Evolutionary conservation across 2,113 vertebrate species (phyloP).

Genomic region (Picathartes gymnocephalus): DNA sequence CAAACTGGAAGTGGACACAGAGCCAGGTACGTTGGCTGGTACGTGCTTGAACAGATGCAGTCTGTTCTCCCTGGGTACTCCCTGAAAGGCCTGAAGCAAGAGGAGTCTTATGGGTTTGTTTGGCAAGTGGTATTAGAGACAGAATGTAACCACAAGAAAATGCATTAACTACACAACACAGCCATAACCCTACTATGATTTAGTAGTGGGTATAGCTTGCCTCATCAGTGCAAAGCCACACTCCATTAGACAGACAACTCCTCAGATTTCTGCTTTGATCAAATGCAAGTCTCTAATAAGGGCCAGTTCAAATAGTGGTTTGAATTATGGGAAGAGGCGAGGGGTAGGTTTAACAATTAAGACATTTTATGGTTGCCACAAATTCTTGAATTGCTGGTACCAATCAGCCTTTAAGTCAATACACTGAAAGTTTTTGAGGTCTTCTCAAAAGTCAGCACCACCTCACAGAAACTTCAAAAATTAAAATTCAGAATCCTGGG

Average conservation of each 20-base stretch:
- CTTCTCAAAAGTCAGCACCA: not conserved
- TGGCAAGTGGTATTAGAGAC: not conserved
- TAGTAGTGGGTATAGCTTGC: not conserved
- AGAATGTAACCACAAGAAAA: not conserved
- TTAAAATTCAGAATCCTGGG: not conserved
- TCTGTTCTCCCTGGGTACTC: not conserved
- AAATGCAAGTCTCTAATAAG: not conserved
- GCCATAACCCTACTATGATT: not conserved
- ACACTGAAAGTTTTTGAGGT: not conserved
- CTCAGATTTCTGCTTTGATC: not conserved
- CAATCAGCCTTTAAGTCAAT: not conserved
- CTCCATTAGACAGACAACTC: not conserved
- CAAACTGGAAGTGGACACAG: not conserved
- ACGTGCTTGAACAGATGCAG: not conserved
- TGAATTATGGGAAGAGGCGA: not conserved
- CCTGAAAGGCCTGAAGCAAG: not conserved
- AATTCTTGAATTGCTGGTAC: not conserved
- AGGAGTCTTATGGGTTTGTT: not conserved
- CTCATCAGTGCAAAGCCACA: not conserved
- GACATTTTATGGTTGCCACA: not conserved
- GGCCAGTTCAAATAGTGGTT: not conserved
- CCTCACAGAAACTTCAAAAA: not conserved
- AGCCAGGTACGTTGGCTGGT: not conserved
- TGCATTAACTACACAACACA: not conserved
- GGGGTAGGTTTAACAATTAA: not conserved